phyloP scores from a whole-genome alignment of 2,888 invertebrate genomes.

The Arge pagana region DNA sequence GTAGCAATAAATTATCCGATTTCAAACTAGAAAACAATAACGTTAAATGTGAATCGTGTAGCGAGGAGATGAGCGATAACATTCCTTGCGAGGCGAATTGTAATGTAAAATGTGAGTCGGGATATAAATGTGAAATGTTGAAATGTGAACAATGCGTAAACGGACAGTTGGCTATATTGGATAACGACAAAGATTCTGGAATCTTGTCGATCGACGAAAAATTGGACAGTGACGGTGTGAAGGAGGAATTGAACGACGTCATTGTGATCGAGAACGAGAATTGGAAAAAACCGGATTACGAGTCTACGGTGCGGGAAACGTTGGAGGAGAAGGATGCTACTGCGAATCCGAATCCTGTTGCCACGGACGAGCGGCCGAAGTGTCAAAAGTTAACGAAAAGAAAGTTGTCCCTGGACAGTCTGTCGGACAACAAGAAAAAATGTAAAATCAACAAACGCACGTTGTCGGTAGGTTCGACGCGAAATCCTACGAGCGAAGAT shows the following conservation, averaged over 20 bases:
- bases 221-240: constrained; percentile 51
- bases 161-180: constrained; percentile 48
- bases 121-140: constrained; percentile 51
- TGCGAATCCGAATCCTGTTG: constrained; percentile 14
- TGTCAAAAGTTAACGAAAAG: constrained; percentile 63
- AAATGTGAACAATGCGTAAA: constrained; percentile 56
- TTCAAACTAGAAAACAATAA: constrained; percentile 54
- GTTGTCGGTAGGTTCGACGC: constrained; percentile 47
- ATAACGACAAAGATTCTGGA: constrained; percentile 51
- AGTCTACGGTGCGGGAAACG: constrained; percentile 49
- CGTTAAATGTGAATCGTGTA: constrained; percentile 55
- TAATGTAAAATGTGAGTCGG: constrained; percentile 53
- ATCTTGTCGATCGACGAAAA: constrained; percentile 50
- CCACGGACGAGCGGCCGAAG: constrained; percentile 56
- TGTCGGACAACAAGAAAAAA: constrained; percentile 59
- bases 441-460: constrained; percentile 55
- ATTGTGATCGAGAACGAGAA: constrained; percentile 60
- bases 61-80: constrained; percentile 45
- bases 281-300: constrained; percentile 56
- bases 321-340: constrained; percentile 36
- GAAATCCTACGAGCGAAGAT: constrained; percentile 32
- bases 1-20: constrained; percentile 36
- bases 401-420: constrained; percentile 59
- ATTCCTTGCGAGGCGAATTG: constrained; percentile 48
- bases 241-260: constrained; percentile 62